These are phyloP conservation scores for Sabatieria punctata DNA, from an alignment of 2,888 invertebrate genomes.

Conservation along the genomic window DNA sequence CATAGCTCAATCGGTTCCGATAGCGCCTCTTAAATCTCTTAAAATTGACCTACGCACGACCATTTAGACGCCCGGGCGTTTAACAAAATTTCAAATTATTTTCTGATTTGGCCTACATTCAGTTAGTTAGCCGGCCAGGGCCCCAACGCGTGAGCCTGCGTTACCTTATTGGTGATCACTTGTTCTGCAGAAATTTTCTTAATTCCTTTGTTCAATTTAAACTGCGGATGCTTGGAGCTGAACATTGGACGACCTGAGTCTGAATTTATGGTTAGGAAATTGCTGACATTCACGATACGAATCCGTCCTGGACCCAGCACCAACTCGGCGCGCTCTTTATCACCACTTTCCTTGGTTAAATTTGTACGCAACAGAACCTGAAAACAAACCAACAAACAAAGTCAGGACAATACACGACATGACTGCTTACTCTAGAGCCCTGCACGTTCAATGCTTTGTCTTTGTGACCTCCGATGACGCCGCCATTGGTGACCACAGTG, in stretches of 20 bases:
- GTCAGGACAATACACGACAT: no score
- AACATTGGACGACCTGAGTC: neutral
- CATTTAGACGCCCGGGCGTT: no score
- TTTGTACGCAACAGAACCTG: neutral
- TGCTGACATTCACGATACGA: neutral
- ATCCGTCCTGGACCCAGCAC: conserved; percentile 2
- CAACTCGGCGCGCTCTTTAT: neutral
- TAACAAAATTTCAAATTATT: no score
- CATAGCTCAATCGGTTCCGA: neutral
- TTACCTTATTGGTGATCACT: conserved; percentile 7
- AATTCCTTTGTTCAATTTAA: neutral
- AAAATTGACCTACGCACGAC: no score
- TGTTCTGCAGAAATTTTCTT: neutral
- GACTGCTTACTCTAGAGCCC: conserved; percentile 2
- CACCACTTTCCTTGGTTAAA: neutral
- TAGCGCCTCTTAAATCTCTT: no score
- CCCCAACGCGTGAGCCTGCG: neutral
- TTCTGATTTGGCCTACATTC: no score
- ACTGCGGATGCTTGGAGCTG: conserved; percentile 1
- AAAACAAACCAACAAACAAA: no score
- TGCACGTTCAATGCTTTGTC: neutral
- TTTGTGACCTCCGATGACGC: conserved; percentile 4
- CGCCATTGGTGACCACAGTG: conserved; percentile 2
- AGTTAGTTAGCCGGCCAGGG: no score
- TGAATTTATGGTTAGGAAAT: neutral